Conservation (phyloP, 2,888 invertebrate genomes). For the Esperia sulphurella region DNA sequence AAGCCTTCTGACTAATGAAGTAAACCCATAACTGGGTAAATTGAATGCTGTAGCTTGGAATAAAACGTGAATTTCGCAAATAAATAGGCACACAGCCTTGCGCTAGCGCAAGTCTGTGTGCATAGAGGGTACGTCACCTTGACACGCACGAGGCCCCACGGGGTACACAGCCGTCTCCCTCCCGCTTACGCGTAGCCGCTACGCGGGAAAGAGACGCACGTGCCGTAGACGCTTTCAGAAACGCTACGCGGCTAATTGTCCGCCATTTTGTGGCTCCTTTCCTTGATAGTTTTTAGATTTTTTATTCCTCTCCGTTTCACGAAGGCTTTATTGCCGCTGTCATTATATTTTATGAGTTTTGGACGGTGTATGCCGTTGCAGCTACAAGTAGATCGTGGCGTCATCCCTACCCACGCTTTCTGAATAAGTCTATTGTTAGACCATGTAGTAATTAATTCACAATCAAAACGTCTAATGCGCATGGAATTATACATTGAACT, state of each 20-base stretch:
- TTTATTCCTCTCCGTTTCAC: slow-evolving; percentile 1
- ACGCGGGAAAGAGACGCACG: slow-evolving; percentile 42
- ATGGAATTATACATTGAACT: background rate
- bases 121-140: slow-evolving; percentile 70
- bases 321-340: slow-evolving; percentile 18
- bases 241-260: slow-evolving; percentile 60
- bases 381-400: background rate
- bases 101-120: slow-evolving; percentile 38
- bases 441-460: background rate
- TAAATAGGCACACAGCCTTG: slow-evolving; percentile 10
- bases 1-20: too few relatives aligned
- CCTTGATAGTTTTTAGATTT: slow-evolving; percentile 48
- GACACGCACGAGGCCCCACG: slow-evolving; percentile 69
- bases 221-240: slow-evolving; percentile 75
- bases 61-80: slow-evolving; percentile 2
- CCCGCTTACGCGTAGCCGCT: slow-evolving; percentile 43
- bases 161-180: slow-evolving; percentile 51
- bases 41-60: background rate
- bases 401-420: background rate
- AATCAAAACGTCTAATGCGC: background rate
- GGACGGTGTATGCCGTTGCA: background rate
- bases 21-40: background rate
- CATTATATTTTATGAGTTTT: background rate
- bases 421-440: background rate
- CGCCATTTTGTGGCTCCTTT: slow-evolving; percentile 64